Conservation (phyloP, 2,797 vertebrate genomes). For the Hyperoplus immaculatus region DNA sequence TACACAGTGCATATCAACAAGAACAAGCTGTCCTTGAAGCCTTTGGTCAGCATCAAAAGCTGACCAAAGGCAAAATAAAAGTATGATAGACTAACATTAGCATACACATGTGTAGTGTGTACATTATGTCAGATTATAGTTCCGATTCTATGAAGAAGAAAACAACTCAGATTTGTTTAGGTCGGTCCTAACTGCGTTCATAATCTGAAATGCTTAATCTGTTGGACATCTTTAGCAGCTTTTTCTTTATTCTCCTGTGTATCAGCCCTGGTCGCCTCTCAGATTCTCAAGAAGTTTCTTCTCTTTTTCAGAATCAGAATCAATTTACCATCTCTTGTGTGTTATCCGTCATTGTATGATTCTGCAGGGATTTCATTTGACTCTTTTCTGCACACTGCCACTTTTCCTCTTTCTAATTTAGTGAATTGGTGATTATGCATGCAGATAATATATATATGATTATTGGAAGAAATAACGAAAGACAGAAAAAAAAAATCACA, state of each 20-base stretch:
- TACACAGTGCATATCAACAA: constrained; percentile 35
- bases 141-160: neutral
- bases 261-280: neutral
- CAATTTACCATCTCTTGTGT: neutral
- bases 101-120: neutral
- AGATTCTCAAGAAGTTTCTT: neutral
- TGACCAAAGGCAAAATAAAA: neutral
- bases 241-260: neutral
- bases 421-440: neutral
- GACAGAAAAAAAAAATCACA: neutral
- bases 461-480: neutral
- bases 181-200: neutral
- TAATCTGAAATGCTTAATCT: neutral
- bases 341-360: neutral
- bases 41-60: constrained; percentile 1
- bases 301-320: neutral
- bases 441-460: neutral
- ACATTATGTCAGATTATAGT: neutral
- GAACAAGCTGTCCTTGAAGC: constrained; percentile 5
- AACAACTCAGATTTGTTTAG: neutral
- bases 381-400: neutral
- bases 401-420: neutral
- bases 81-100: neutral
- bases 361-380: neutral
- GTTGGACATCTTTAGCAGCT: neutral